Evolutionary conservation across 1,140 invertebrate species (phyloP), one percentile per base, ranked within the genome.

Genomic region (Sarcophaga peregrina): DNA sequence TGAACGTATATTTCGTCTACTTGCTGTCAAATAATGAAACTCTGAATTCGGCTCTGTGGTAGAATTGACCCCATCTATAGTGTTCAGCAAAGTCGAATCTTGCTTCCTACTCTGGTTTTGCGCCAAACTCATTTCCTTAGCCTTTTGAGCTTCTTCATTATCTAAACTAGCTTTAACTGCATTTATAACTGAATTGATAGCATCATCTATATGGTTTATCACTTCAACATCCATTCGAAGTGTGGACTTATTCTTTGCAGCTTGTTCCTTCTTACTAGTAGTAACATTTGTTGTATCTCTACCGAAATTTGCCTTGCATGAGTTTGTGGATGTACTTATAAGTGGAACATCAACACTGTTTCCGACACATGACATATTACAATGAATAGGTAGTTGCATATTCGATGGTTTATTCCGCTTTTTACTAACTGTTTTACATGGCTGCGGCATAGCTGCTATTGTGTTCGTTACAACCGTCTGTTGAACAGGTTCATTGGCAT

Each of bases 171-270:
- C 87, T 50, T 88, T 87, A 6, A 88, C 88, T 7, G 88, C 88
- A 84, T 89, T 75, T 1, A 89, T 88, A 0, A 89, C 88, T 1
- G 88, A 89, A 15, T 89, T 89, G 58, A 89, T 89, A 80, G 88
- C 88, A 85, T 89, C 88, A 47, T 89, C 88, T 20, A 89, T 89
- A 46, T 89, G 88, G 76, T 89, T 89, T 54, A 89, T 89, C 17
- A 89, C 88, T 80, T 87, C 88, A 72, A 88, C 87, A 48, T 89
- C 88, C 88, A 89, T 89, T 5, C 86, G 86, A 0, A 85, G 85
- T 48, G 74, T 37, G 10, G 3, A 10, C 74, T 84, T 84, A 17
- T 50, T 72, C 9, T 81, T 83, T 8, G 17, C 7, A 37, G 78
- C 54, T 37, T 25, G 46, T 17, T 83, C 83, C 8, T 81, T 83